phyloP scores from a whole-genome alignment of 2,113 vertebrate genomes.

The Sylvilagus bachmani region DNA sequence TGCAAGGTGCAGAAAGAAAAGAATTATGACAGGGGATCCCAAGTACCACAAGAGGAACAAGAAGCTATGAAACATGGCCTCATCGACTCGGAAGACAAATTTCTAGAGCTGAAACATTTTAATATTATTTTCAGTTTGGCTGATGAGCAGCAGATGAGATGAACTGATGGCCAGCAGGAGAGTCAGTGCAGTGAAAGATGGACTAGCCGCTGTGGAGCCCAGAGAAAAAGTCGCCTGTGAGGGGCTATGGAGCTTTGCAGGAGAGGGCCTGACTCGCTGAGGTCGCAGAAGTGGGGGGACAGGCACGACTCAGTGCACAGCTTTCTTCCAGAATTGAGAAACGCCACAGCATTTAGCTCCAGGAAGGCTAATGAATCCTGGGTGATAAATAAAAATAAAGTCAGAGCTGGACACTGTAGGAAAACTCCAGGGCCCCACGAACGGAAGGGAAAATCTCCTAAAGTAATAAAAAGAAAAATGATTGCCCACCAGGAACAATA shows the following conservation, averaged over 20 bases:
- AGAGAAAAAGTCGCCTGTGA: background rate
- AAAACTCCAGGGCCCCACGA: background rate
- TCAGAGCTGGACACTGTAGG: background rate
- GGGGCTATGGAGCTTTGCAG: background rate
- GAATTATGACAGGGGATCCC: background rate
- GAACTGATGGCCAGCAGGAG: background rate
- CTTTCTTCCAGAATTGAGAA: background rate
- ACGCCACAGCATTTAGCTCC: background rate
- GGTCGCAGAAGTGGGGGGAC: background rate
- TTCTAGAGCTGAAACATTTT: background rate
- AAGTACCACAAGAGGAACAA: background rate
- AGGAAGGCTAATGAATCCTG: background rate
- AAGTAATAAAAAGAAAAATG: background rate
- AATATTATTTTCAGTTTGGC: background rate
- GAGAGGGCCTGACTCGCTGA: background rate
- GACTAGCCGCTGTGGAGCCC: background rate
- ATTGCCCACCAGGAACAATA: background rate
- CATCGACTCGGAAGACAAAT: background rate
- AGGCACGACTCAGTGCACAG: background rate
- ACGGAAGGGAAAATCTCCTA: background rate
- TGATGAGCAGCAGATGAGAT: background rate
- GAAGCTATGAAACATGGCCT: background rate
- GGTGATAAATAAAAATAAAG: conserved; percentile 13
- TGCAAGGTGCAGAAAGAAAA: background rate
- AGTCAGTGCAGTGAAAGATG: background rate